A percentile compares a stretch with the other conserved stretches of the same genome.
Evolutionary conservation across 1,140 invertebrate genomes (phyloP).

Genomic region (Drosophila sproati): DNA sequence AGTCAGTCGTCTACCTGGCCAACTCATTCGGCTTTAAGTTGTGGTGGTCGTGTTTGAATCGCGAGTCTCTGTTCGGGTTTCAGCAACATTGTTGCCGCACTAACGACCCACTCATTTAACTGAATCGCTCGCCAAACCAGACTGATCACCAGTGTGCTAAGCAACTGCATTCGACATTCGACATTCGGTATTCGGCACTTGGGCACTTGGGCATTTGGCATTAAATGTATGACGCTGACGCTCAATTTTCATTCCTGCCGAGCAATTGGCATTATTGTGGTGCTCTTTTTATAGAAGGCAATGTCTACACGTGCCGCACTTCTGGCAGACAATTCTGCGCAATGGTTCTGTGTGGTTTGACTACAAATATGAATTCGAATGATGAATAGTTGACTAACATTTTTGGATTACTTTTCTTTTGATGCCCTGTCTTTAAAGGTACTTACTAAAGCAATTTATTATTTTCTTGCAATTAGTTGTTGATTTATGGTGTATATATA

Average conservation of each 20-base stretch:
- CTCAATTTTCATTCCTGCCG: conserved; percentile 9
- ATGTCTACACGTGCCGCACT: conserved; percentile 7
- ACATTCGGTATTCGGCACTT: background rate
- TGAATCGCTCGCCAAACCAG: conserved; percentile 6
- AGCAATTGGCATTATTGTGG: conserved; percentile 1
- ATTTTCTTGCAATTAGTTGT: too few relatives aligned
- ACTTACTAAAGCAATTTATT: too few relatives aligned
- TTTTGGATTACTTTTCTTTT: too few relatives aligned
- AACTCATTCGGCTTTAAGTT: conserved; percentile 28
- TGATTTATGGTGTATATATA: too few relatives aligned
- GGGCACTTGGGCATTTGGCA: background rate
- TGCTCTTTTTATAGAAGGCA: conserved; percentile 29
- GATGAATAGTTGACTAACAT: too few relatives aligned
- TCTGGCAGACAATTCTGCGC: background rate
- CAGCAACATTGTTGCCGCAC: conserved; percentile 29
- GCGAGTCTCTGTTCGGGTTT: background rate
- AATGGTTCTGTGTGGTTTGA: too few relatives aligned
- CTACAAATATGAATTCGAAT: too few relatives aligned
- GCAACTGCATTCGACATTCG: background rate
- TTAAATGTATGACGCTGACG: conserved; percentile 13
- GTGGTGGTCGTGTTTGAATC: background rate
- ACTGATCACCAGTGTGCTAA: background rate
- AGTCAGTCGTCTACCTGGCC: background rate
- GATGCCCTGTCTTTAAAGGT: too few relatives aligned
- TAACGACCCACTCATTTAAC: conserved; percentile 21